Evolutionary conservation across 1,140 invertebrate species (phyloP).

Genomic region (Cydia splendana): DNA sequence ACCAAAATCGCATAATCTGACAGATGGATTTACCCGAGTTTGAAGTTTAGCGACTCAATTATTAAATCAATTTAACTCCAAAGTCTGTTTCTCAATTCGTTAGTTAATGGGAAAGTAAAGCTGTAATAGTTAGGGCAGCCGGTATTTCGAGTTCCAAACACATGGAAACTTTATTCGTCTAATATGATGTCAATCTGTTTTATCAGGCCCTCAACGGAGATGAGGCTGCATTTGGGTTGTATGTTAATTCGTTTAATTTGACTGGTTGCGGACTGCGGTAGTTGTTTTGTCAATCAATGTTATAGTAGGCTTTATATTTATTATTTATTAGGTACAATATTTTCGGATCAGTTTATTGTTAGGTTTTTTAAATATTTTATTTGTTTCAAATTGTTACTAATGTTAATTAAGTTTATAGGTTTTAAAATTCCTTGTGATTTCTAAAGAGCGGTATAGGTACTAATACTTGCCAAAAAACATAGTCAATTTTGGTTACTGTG

Average conservation of each 20-base stretch:
- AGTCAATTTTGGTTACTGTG: too few relatives aligned
- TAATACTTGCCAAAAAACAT: too few relatives aligned
- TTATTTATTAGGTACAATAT: too few relatives aligned
- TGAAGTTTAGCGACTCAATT: too few relatives aligned
- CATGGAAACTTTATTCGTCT: background rate
- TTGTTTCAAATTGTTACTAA: too few relatives aligned
- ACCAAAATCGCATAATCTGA: too few relatives aligned
- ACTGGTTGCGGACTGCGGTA: background rate
- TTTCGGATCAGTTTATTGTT: too few relatives aligned
- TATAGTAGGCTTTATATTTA: background rate
- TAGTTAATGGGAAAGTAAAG: background rate
- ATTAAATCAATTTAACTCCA: background rate
- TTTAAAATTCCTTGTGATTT: too few relatives aligned
- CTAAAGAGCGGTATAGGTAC: too few relatives aligned
- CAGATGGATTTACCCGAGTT: too few relatives aligned
- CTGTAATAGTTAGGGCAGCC: background rate
- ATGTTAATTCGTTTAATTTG: background rate
- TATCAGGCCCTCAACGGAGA: background rate
- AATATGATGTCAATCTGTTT: background rate
- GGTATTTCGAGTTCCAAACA: background rate
- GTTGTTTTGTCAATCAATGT: background rate
- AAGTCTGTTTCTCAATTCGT: constrained; percentile 1
- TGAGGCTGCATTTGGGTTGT: background rate
- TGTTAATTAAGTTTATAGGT: too few relatives aligned
- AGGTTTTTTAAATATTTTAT: too few relatives aligned